Base-by-base conservation (phyloP, 1,140 invertebrate species). In the Polypedilum vanderplanki region DNA sequence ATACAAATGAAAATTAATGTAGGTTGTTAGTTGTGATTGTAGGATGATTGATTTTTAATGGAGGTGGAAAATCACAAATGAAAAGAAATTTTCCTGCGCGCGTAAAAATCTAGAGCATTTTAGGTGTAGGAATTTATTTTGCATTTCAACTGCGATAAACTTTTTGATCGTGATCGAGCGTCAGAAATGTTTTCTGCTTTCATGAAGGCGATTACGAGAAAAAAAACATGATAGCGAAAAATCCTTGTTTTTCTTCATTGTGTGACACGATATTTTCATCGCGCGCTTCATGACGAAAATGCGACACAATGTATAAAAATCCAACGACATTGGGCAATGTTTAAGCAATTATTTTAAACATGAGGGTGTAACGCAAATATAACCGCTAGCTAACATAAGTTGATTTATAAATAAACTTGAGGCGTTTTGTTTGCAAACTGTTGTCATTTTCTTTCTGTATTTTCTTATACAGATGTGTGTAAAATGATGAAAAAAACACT, bases 211-310 rank as follows among this genome's bases (percentile, higher is more conserved):
- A n/a, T 15, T 8, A 3, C 1, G 41, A 46, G 7, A 57, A 57
- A 46, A 57, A 57, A 57, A 57, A 57, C 46, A 57, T 57, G 65
- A 70, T 20, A 20, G 18, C 65, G n/a, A 18, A 17, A 20, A 22
- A 70, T 70, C 65, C 65, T 70, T 70, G 65, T 70, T 20, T 70
- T 67, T n/a, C n/a, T 70, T 70, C n/a, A 15, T 9, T 20, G 17
- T 70, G 65, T 22, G 65, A 20, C 65, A 22, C 65, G 65, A 18
- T 70, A 70, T 20, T 70, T 70, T 22, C 46, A 57, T 57, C 12
- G 4, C 46, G n/a, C 12, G 12, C 46, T 57, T 33, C 9, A 57
- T 57, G 46, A 57, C 46, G 46, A 57, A 57, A 12, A 57, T 57
- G 46, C 46, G 65, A 18, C 65, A 70, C 17, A 70, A 70, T 70